Evolutionary conservation across 1,140 invertebrate species (phyloP).

Genomic region (Musca domestica): DNA sequence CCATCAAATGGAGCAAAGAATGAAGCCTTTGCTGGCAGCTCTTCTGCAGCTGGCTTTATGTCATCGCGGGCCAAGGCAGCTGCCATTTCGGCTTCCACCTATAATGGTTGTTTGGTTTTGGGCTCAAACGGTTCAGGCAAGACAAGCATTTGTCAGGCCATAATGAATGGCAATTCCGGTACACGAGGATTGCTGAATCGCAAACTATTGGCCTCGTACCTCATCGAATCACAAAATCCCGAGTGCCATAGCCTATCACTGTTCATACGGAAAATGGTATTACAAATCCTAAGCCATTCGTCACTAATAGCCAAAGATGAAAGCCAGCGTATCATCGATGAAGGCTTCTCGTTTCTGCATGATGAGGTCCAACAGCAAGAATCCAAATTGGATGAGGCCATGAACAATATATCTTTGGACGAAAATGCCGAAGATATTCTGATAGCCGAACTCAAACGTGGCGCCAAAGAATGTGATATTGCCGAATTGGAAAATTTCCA

Average conservation of each 20-base stretch:
- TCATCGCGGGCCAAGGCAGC: conserved; percentile 44
- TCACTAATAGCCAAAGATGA: conserved; percentile 51
- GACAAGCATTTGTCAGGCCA: conserved; percentile 69
- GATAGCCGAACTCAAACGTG: conserved; percentile 46
- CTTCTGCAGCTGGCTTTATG: conserved; percentile 28
- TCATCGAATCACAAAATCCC: conserved; percentile 61
- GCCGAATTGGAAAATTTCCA: conserved; percentile 38
- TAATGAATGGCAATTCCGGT: conserved; percentile 52
- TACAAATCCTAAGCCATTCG: conserved; percentile 71
- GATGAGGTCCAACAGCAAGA: conserved; percentile 48
- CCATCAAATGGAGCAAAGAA: conserved; percentile 22
- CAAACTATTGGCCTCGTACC: conserved; percentile 77
- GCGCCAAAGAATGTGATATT: conserved; percentile 37
- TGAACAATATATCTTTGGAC: conserved; percentile 46
- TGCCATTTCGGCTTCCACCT: conserved; percentile 45
- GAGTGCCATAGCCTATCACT: conserved; percentile 69
- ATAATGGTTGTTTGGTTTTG: conserved; percentile 49
- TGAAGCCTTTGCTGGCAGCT: conserved; percentile 12
- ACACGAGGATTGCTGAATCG: conserved; percentile 63
- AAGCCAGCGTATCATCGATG: conserved; percentile 45
- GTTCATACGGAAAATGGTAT: conserved; percentile 80
- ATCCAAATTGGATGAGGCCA: conserved; percentile 48
- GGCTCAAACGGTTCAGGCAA: conserved; percentile 74
- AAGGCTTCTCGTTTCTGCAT: conserved; percentile 47
- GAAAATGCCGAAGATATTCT: conserved; percentile 50